Evolutionary conservation across 64 coral and sea anemone species (phyloP), one percentile per base, ranked within the genome.

Genomic region (Astreopora myriophthalma): DNA sequence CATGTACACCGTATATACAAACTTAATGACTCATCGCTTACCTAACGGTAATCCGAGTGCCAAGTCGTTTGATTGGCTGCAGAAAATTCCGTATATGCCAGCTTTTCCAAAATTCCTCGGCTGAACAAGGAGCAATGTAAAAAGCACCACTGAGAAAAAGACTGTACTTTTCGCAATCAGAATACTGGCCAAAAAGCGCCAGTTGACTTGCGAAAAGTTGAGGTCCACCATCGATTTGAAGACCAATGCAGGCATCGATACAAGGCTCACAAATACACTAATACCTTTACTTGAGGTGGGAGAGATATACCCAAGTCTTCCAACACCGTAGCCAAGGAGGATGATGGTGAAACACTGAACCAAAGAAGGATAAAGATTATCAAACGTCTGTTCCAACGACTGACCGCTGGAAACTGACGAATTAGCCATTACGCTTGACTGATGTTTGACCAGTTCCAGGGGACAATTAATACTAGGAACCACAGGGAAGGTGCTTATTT

Each of bases 11-110:
- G 16, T 16, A 13, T 1, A 16, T 14, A 55, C 10, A 55, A 55
- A 55, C 8, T 3, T 16, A 22, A 55, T 1, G 17, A 16, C 4
- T 0, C 20, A 51, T 34, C 42, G 92, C 92, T 98, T 85, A 98
- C 96, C 22, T 44, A 98, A 36, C 71, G 96, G 96, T 14, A 86
- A 87, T 14, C 96, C 96, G 40, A 98, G 84, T 4, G 96, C 92
- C 51, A 98, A 88, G 62, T 98, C 96, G 85, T 98, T 98, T 17
- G 96, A 98, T 49, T 94, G 77, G 34, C 92, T 98, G 68, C 83
- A 80, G 26, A 98, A 98, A 23, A 98, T 88, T 29, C 88, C 88
- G 77, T 85, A 98, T 38, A 98, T 88, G 33, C 96, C 96, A 85
- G 96, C 96, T 91, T 69, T 92, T 79, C 96, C 92, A 82, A 92